Conservation (phyloP, 1,140 invertebrate genomes). For the Polyergus mexicanus region DNA sequence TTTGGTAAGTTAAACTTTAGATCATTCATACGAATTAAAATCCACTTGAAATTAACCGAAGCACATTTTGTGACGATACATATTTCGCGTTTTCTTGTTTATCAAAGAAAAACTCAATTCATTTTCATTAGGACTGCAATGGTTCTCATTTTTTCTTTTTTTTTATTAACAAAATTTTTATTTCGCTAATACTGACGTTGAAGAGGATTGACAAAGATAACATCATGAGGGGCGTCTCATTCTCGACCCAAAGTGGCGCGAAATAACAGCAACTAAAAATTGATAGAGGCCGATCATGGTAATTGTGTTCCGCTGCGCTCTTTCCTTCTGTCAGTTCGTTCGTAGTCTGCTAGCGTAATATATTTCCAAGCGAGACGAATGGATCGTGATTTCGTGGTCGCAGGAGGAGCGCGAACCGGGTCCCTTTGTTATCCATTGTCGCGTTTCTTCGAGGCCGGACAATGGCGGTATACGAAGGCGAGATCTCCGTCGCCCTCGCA, state of each 20-base stretch:
- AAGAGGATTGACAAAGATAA: conserved; percentile 26
- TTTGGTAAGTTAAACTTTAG: neutral
- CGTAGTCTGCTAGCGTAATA: conserved; percentile 78
- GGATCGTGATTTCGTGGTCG: conserved; percentile 77
- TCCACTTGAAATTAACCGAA: neutral
- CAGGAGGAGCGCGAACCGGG: conserved; percentile 17
- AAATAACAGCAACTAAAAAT: conserved; percentile 50
- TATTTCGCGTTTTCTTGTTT: neutral
- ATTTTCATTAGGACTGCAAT: neutral
- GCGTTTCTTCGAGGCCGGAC: conserved; percentile 51
- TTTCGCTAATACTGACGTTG: neutral
- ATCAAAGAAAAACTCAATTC: neutral
- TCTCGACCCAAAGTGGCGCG: conserved; percentile 4
- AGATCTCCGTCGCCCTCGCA: conserved; percentile 68
- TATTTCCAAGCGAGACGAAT: conserved; percentile 78
- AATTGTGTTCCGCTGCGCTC: conserved; percentile 69
- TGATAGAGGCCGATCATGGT: conserved; percentile 50
- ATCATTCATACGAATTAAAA: neutral
- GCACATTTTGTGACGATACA: neutral
- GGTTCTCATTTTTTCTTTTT: neutral
- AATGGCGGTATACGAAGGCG: conserved; percentile 58
- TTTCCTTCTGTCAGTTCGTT: conserved; percentile 77
- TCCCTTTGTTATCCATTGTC: conserved; percentile 71
- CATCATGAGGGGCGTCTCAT: neutral
- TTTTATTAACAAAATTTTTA: neutral